phyloP scores from a whole-genome alignment of 2,797 vertebrate genomes.

The Euthynnus affinis region DNA sequence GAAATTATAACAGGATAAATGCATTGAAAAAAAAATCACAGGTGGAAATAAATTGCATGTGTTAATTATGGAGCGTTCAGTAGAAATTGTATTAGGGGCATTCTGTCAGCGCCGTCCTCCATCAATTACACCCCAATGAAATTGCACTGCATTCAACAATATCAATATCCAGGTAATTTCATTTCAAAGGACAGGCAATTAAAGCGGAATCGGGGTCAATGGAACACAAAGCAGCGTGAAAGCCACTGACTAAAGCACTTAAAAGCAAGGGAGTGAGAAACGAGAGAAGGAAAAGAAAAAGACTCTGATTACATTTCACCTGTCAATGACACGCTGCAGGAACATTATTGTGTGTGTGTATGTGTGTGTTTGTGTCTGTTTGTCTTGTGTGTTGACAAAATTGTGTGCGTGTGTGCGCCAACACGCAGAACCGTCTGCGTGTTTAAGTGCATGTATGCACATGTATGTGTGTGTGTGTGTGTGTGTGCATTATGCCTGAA shows the following conservation, averaged over 20 bases:
- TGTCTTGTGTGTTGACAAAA: slow-evolving; percentile 16
- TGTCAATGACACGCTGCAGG: slow-evolving; percentile 87
- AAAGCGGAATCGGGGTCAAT: slow-evolving; percentile 83
- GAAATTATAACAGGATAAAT: slow-evolving; percentile 54
- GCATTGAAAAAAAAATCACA: slow-evolving; percentile 33
- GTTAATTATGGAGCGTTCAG: slow-evolving; percentile 75
- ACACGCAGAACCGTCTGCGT: slow-evolving; percentile 17
- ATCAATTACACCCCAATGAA: slow-evolving; percentile 80
- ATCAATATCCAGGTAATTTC: slow-evolving; percentile 86
- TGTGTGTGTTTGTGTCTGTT: slow-evolving; percentile 13
- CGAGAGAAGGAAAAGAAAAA: slow-evolving; percentile 78
- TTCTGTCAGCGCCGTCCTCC: slow-evolving; percentile 71
- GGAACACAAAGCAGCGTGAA: slow-evolving; percentile 83
- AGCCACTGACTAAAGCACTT: slow-evolving; percentile 84
- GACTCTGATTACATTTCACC: slow-evolving; percentile 86
- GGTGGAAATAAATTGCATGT: slow-evolving; percentile 66
- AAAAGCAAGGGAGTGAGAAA: slow-evolving; percentile 83
- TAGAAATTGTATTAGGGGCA: slow-evolving; percentile 70
- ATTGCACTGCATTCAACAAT: slow-evolving; percentile 80
- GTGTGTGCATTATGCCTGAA: slow-evolving; percentile 86
- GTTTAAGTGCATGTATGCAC: slow-evolving; percentile 61
- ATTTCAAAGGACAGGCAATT: slow-evolving; percentile 85
- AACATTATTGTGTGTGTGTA: slow-evolving; percentile 79
- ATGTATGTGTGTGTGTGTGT: slow-evolving; percentile 54
- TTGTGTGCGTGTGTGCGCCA: neutral